Percentiles rank a stretch among this genome's conserved stretches.
phyloP scores from a whole-genome alignment of 2,888 invertebrate species.

The Spisula solida region DNA sequence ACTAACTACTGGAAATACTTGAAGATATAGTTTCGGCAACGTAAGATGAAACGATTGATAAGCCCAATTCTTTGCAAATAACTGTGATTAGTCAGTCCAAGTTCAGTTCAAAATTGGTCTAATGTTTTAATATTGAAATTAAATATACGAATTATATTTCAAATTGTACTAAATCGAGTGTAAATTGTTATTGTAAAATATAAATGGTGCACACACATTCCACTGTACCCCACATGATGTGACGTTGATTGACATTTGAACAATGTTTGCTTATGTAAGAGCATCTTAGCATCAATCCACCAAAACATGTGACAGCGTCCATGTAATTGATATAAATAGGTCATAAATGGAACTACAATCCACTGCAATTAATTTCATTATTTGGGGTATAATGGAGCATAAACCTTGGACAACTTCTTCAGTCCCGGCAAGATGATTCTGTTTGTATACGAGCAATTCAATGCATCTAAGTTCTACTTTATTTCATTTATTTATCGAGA shows the following conservation, averaged over 20 bases:
- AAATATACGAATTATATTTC: conserved; percentile 52
- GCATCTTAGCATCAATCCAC: too few relatives aligned
- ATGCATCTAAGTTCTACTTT: too few relatives aligned
- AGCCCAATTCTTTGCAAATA: conserved; percentile 34
- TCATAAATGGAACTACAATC: too few relatives aligned
- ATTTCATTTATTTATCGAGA: too few relatives aligned
- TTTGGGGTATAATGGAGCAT: too few relatives aligned
- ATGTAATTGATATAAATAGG: too few relatives aligned
- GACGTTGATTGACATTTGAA: background rate
- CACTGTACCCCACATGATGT: background rate
- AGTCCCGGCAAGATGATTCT: too few relatives aligned
- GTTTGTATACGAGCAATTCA: too few relatives aligned
- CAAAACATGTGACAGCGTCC: too few relatives aligned
- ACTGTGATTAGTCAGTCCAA: conserved; percentile 33
- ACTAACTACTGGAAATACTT: conserved; percentile 33
- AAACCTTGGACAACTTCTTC: too few relatives aligned
- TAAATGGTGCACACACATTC: background rate
- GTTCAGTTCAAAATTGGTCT: conserved; percentile 39
- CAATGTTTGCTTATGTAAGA: background rate
- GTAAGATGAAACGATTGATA: conserved; percentile 56
- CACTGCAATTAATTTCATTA: too few relatives aligned
- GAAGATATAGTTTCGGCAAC: conserved; percentile 50
- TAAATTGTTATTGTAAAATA: conserved; percentile 6
- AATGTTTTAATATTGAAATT: conserved; percentile 56
- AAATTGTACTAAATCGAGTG: conserved; percentile 31